These are phyloP conservation scores for Caenorhabditis wallacei DNA, from an alignment of 2,888 invertebrate genomes.

Conservation along the genomic window DNA sequence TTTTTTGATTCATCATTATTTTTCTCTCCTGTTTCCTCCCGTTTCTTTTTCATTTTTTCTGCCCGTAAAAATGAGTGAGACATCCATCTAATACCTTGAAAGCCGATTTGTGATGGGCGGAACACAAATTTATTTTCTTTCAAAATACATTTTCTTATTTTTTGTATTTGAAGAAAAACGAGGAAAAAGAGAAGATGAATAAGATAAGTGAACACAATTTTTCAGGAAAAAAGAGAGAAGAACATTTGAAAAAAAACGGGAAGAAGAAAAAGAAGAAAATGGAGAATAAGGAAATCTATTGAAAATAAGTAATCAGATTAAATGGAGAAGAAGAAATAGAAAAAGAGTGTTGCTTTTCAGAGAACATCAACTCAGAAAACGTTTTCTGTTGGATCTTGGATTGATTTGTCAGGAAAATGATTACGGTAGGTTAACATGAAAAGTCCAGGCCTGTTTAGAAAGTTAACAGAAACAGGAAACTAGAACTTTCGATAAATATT, in stretches of 20 bases:
- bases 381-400: no score
- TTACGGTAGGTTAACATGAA: no score
- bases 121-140: constrained; percentile 21
- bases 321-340: background rate
- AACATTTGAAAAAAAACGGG: constrained; percentile 1
- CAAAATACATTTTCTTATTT: constrained; percentile 29
- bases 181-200: constrained; percentile 16
- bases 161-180: constrained; percentile 1
- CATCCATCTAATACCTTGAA: constrained; percentile 11
- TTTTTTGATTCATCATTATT: background rate
- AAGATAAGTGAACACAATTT: constrained; percentile 27
- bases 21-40: background rate
- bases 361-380: background rate
- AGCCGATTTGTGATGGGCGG: constrained; percentile 39
- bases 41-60: no score
- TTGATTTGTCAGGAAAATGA: no score
- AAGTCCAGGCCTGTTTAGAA: no score
- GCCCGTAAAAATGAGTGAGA: constrained; percentile 14
- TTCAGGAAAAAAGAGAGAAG: constrained; percentile 14
- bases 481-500: no score
- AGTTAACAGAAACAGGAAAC: no score
- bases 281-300: constrained; percentile 14
- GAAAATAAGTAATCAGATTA: constrained; percentile 27
- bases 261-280: constrained; percentile 6
- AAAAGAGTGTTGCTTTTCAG: background rate